Conservation (phyloP, 2,888 invertebrate genomes). For the Gerris lacustris region DNA sequence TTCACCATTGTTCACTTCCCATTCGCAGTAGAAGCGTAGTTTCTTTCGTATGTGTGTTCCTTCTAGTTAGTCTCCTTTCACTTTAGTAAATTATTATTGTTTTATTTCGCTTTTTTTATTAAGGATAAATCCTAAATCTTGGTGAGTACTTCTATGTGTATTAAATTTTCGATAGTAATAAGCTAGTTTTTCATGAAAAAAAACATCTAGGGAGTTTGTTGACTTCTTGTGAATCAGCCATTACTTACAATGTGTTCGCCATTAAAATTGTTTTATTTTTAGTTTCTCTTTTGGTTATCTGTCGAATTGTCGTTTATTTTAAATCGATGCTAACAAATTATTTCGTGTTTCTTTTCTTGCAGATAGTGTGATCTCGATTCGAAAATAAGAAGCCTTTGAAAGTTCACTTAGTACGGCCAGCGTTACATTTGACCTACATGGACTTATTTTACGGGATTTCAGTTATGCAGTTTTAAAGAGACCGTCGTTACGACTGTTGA, state of each 20-base stretch:
- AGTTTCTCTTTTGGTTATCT: too few species aligned
- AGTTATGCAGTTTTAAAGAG: too few species aligned
- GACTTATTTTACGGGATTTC: too few species aligned
- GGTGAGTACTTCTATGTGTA: neutral
- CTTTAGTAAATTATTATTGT: neutral
- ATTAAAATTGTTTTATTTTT: too few species aligned
- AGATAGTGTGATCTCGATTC: too few species aligned
- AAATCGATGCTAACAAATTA: too few species aligned
- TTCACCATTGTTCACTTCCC: slow-evolving; percentile 6
- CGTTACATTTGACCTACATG: too few species aligned
- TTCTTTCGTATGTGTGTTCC: slow-evolving; percentile 2
- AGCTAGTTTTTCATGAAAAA: neutral
- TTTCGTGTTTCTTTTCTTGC: too few species aligned
- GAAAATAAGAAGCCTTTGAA: too few species aligned
- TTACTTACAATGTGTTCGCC: neutral
- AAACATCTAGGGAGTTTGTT: neutral
- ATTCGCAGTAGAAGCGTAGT: slow-evolving; percentile 9
- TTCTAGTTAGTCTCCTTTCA: slow-evolving; percentile 5
- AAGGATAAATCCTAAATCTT: neutral
- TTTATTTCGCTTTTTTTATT: neutral
- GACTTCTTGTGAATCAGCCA: neutral
- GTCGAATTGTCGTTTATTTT: too few species aligned
- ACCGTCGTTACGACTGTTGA: too few species aligned
- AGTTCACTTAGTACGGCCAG: too few species aligned
- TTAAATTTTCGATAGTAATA: neutral